These are phyloP conservation scores for Zalophus californianus DNA, from an alignment of 2,797 vertebrate species.

Conservation along the genomic window DNA sequence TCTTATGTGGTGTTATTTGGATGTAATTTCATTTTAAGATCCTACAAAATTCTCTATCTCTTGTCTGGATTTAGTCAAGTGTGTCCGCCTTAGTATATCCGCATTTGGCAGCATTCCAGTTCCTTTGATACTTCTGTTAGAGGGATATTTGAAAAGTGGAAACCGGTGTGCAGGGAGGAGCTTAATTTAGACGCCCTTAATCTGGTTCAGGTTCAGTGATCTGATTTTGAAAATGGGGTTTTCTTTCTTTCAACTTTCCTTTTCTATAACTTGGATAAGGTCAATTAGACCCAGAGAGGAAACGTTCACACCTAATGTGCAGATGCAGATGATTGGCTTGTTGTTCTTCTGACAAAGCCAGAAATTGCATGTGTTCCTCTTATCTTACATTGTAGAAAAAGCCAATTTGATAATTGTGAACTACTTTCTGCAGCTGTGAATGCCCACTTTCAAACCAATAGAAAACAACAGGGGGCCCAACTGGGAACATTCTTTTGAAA, in stretches of 20 bases:
- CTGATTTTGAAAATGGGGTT: slow-evolving; percentile 67
- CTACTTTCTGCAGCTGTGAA: slow-evolving; percentile 65
- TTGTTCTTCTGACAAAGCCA: slow-evolving; percentile 62
- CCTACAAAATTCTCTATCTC: slow-evolving; percentile 69
- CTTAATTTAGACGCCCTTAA: slow-evolving; percentile 78
- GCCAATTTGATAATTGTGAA: slow-evolving; percentile 71
- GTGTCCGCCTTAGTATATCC: slow-evolving; percentile 72
- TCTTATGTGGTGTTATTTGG: slow-evolving; percentile 58
- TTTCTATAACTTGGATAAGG: slow-evolving; percentile 70
- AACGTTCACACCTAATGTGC: slow-evolving; percentile 73
- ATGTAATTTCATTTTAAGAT: slow-evolving; percentile 77
- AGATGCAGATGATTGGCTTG: slow-evolving; percentile 65
- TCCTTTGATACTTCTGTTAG: slow-evolving; percentile 71
- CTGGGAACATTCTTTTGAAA: slow-evolving; percentile 73
- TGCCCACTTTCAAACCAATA: slow-evolving; percentile 54
- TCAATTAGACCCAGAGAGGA: slow-evolving; percentile 77
- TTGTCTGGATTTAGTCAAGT: slow-evolving; percentile 72
- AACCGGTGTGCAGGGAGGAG: slow-evolving; percentile 70
- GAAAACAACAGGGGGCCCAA: slow-evolving; percentile 66
- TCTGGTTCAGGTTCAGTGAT: slow-evolving; percentile 69
- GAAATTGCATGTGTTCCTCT: slow-evolving; percentile 56
- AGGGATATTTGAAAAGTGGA: slow-evolving; percentile 78
- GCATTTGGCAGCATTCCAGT: slow-evolving; percentile 74
- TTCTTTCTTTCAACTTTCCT: slow-evolving; percentile 66
- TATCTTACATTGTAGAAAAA: slow-evolving; percentile 63